Conservation (phyloP, 2,113 vertebrate species). For the Catagonus wagneri region DNA sequence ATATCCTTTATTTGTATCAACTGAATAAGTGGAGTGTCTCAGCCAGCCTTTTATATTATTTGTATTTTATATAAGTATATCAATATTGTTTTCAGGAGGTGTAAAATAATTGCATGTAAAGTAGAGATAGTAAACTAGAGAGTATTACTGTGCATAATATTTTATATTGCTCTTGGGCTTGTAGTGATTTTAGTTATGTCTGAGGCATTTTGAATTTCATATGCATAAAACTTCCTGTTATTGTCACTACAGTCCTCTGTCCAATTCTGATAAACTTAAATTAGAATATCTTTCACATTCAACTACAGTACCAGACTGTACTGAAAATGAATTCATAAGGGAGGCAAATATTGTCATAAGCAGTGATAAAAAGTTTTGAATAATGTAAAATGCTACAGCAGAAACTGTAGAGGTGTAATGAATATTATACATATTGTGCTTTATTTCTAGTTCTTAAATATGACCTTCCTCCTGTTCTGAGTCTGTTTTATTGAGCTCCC, state of each 20-base stretch:
- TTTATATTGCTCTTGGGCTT: slow-evolving; percentile 53
- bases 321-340: slow-evolving; percentile 76
- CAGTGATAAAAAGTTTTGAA: slow-evolving; percentile 72
- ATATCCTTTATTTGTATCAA: neutral
- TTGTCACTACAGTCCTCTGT: slow-evolving; percentile 42
- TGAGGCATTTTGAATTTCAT: slow-evolving; percentile 63
- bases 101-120: slow-evolving; percentile 53
- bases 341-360: slow-evolving; percentile 78
- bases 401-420: slow-evolving; percentile 40
- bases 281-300: slow-evolving; percentile 78
- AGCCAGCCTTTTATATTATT: slow-evolving; percentile 20
- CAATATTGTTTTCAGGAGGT: slow-evolving; percentile 57
- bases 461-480: slow-evolving; percentile 34
- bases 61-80: slow-evolving; percentile 43
- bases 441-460: slow-evolving; percentile 46
- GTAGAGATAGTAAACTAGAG: slow-evolving; percentile 41
- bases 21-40: neutral
- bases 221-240: slow-evolving; percentile 35
- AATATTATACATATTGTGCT: slow-evolving; percentile 44
- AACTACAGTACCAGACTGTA: slow-evolving; percentile 50
- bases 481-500: slow-evolving; percentile 44
- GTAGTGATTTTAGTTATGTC: slow-evolving; percentile 35
- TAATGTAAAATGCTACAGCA: slow-evolving; percentile 70
- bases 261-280: slow-evolving; percentile 72
- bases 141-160: neutral